Percentiles rank a stretch among this genome's conserved stretches.
Conservation (phyloP, 2,113 vertebrate species). For the Sitta europaea region DNA sequence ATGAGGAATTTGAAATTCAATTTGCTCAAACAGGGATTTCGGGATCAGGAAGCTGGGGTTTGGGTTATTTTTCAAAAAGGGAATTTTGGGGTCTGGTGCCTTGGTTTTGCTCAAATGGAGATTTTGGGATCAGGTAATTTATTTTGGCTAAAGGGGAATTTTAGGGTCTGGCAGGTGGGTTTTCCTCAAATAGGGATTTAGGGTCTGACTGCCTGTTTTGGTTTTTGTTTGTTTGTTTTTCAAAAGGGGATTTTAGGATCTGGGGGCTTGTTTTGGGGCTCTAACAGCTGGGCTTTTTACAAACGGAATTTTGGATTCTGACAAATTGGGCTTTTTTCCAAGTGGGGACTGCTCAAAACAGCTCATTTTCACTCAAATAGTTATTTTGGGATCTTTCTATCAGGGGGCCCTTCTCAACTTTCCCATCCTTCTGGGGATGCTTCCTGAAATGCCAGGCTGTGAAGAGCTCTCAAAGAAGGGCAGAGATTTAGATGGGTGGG, state of each 20-base stretch:
- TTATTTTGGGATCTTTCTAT: background rate
- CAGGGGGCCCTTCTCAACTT: background rate
- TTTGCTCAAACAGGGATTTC: background rate
- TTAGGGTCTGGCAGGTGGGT: background rate
- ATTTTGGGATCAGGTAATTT: background rate
- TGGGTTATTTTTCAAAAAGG: background rate
- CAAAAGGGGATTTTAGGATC: background rate
- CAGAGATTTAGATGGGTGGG: background rate
- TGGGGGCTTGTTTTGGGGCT: background rate
- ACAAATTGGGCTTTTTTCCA: background rate
- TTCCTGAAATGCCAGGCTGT: background rate
- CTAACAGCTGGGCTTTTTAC: background rate
- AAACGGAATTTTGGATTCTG: background rate
- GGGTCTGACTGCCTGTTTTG: background rate
- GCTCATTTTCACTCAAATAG: background rate
- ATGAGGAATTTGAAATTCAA: background rate
- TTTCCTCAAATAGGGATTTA: background rate
- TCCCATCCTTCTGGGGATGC: background rate
- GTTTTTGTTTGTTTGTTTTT: background rate
- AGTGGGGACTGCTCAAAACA: background rate
- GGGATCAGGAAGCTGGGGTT: background rate
- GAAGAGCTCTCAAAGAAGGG: background rate
- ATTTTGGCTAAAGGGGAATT: background rate
- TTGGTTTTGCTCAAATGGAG: background rate
- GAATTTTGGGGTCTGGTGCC: background rate